Conservation (phyloP, 2,888 invertebrate genomes). For the Meandrusa payeni region DNA sequence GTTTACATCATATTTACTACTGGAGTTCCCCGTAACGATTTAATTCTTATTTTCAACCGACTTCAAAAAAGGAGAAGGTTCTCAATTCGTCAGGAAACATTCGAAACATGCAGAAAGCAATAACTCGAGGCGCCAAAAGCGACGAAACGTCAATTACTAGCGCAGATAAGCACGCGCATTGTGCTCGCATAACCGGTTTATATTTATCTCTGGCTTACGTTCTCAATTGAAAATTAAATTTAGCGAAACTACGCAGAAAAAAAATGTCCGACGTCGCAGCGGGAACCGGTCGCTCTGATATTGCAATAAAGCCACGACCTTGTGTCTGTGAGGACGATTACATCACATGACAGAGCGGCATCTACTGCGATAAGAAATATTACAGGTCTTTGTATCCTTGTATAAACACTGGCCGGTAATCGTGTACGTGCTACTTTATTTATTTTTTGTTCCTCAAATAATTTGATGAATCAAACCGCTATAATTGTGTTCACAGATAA, state of each 20-base stretch:
- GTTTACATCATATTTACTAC: too few species aligned
- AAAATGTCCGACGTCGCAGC: constrained; percentile 24
- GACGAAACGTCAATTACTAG: constrained; percentile 10
- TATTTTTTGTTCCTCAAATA: too few species aligned
- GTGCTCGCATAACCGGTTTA: constrained; percentile 19
- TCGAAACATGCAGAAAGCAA: constrained; percentile 7
- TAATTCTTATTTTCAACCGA: too few species aligned
- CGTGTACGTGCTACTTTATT: too few species aligned
- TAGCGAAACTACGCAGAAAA: constrained; percentile 34
- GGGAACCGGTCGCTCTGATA: constrained; percentile 42
- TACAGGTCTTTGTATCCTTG: not conserved
- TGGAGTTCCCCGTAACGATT: too few species aligned
- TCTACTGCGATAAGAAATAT: constrained; percentile 5
- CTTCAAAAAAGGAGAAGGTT: too few species aligned
- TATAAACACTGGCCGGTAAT: constrained; percentile 5
- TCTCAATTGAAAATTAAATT: constrained; percentile 24
- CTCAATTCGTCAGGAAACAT: too few species aligned
- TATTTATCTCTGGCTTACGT: constrained; percentile 21
- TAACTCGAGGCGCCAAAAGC: constrained; percentile 3
- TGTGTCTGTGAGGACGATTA: constrained; percentile 39
- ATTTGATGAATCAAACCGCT: too few species aligned
- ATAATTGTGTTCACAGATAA: too few species aligned
- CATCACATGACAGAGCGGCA: constrained; percentile 32
- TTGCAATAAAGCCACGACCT: constrained; percentile 42
- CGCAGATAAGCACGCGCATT: constrained; percentile 8